phyloP scores from a whole-genome alignment of 37 sponge, comb jelly and placozoan species.

The Bolinopsis microptera region DNA sequence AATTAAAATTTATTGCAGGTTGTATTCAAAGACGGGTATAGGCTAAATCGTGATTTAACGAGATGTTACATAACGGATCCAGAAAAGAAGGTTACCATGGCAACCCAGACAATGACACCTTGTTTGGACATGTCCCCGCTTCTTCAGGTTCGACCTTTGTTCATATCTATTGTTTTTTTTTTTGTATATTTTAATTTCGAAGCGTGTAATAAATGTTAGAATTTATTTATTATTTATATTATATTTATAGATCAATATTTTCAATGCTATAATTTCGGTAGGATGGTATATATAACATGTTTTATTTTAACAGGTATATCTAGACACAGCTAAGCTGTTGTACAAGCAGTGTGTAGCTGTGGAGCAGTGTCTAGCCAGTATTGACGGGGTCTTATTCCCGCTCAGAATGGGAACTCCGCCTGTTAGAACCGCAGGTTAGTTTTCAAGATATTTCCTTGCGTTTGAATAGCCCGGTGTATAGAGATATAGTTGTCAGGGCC shows the following conservation, averaged over 20 bases:
- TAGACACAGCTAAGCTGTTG: constrained; percentile 1
- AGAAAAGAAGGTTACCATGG: constrained; percentile 51
- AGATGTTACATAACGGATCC: constrained; percentile 26
- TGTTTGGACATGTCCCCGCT: background rate
- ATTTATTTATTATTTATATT: no score
- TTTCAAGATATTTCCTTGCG: no score
- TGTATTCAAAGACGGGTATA: constrained; percentile 40
- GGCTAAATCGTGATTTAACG: background rate
- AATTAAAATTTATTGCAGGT: background rate
- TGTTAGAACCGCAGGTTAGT: background rate
- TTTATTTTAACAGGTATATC: background rate
- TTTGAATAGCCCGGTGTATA: no score
- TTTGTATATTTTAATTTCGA: no score
- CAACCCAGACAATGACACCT: constrained; percentile 32
- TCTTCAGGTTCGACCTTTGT: background rate
- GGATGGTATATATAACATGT: no score
- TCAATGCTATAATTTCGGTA: no score
- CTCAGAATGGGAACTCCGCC: constrained; percentile 43
- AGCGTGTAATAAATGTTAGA: no score
- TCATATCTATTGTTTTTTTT: no score
- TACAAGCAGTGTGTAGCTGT: constrained; percentile 42
- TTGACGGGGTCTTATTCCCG: constrained; percentile 3
- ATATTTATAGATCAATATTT: no score
- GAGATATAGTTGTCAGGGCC: no score
- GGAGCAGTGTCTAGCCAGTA: constrained; percentile 6